A percentile compares a stretch with the other conserved stretches of the same genome.
These are phyloP conservation scores for Archips xylosteana DNA, from an alignment of 2,888 invertebrate genomes.

Conservation along the genomic window DNA sequence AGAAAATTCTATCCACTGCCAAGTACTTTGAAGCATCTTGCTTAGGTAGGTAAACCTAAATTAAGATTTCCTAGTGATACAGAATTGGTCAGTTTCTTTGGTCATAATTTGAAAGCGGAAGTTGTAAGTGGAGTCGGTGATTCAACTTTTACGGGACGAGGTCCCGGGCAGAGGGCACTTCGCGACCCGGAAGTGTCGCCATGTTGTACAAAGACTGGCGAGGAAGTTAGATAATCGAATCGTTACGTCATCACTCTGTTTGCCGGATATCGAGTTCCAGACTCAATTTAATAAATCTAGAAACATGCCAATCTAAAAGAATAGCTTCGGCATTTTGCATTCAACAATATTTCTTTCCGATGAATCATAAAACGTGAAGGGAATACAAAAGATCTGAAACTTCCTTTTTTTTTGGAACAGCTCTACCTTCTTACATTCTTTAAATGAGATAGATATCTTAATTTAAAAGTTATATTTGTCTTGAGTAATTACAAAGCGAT, in stretches of 20 bases:
- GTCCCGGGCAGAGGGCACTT: slow-evolving; percentile 62
- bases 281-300: slow-evolving; percentile 45
- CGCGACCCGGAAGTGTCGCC: slow-evolving; percentile 59
- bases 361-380: slow-evolving; percentile 34
- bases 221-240: slow-evolving; percentile 54
- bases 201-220: slow-evolving; percentile 59
- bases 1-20: not conserved
- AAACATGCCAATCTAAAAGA: slow-evolving; percentile 30
- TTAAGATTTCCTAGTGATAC: slow-evolving; percentile 15
- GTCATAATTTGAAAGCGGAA: slow-evolving; percentile 50
- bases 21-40: not conserved
- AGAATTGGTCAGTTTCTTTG: slow-evolving; percentile 15
- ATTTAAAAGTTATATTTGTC: slow-evolving; percentile 41
- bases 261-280: slow-evolving; percentile 52
- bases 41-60: not conserved
- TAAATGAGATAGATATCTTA: slow-evolving; percentile 30
- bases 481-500: slow-evolving; percentile 57
- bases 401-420: slow-evolving; percentile 29
- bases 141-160: slow-evolving; percentile 61
- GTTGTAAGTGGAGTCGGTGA: slow-evolving; percentile 59
- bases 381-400: slow-evolving; percentile 27
- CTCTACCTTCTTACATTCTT: not conserved
- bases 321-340: slow-evolving; percentile 18
- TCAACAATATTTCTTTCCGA: slow-evolving; percentile 17
- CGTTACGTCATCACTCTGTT: slow-evolving; percentile 53